Evolutionary conservation across 2,888 invertebrate genomes (phyloP).

Genomic region (Ochropacha duplaris): DNA sequence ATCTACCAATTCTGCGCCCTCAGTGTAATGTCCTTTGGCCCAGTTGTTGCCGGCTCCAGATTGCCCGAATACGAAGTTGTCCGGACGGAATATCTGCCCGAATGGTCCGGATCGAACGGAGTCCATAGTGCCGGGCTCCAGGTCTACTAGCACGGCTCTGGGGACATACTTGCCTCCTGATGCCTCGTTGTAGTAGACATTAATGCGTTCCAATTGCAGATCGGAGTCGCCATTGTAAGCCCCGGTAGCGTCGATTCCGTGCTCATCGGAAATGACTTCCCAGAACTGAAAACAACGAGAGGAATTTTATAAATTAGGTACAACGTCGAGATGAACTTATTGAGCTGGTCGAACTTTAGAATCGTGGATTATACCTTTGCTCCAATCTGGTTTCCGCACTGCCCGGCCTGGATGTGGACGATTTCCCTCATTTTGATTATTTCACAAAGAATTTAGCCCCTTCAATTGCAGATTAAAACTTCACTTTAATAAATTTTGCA

Average conservation of each 20-base stretch:
- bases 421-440: conserved; percentile 88
- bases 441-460: conserved; percentile 60
- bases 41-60: conserved; percentile 84
- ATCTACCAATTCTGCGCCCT: conserved; percentile 85
- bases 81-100: conserved; percentile 88
- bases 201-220: conserved; percentile 88
- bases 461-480: conserved; percentile 42
- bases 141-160: conserved; percentile 67
- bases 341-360: no score
- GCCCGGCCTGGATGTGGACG: conserved; percentile 87
- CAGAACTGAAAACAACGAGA: conserved; percentile 57
- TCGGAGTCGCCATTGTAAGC: conserved; percentile 86
- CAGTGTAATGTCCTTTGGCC: conserved; percentile 88
- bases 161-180: conserved; percentile 75
- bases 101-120: conserved; percentile 86
- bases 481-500: conserved; percentile 45
- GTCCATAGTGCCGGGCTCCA: conserved; percentile 83
- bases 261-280: conserved; percentile 72
- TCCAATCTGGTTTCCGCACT: conserved; percentile 87
- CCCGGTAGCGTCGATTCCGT: conserved; percentile 67
- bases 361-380: conserved; percentile 83
- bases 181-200: conserved; percentile 90
- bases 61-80: conserved; percentile 87
- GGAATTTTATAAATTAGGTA: not conserved
- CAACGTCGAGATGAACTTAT: no score